A percentile compares a stretch with the other conserved stretches of the same genome.
These are phyloP conservation scores for Spatulosminthurus flaviceps DNA, from an alignment of 2,888 invertebrate species.

Conservation along the genomic window DNA sequence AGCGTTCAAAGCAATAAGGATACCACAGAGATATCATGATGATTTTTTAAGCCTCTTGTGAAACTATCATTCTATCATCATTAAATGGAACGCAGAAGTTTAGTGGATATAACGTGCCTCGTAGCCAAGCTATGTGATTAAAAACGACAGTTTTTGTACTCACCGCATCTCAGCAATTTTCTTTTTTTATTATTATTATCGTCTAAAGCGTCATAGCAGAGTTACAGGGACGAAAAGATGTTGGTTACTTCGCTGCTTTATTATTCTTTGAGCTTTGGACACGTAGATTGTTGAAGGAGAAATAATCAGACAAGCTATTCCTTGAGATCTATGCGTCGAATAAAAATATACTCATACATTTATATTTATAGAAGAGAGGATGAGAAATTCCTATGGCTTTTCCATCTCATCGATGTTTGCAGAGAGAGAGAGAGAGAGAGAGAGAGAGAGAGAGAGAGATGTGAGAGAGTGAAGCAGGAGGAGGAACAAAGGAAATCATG, in stretches of 20 bases:
- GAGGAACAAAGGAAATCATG: conserved; percentile 17
- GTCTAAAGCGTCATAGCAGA: too few relatives aligned
- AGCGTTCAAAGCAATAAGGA: not conserved
- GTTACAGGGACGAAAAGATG: not conserved
- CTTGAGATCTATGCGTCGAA: not conserved
- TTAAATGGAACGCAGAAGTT: conserved; percentile 15
- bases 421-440: not conserved
- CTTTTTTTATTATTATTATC: not conserved
- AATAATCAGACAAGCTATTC: not conserved
- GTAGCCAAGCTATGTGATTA: conserved; percentile 14
- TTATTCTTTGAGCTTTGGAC: not conserved
- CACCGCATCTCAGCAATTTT: conserved; percentile 25
- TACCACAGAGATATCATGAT: conserved; percentile 28
- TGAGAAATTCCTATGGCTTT: conserved; percentile 12
- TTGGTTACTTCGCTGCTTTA: not conserved
- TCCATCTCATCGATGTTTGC: conserved; percentile 23
- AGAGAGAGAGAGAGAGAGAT: too few relatives aligned
- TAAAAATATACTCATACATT: too few relatives aligned
- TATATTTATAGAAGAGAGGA: not conserved
- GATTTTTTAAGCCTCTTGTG: conserved; percentile 26
- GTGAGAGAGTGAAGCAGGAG: too few relatives aligned
- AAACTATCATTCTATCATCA: conserved; percentile 28
- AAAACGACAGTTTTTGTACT: conserved; percentile 13
- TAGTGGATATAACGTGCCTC: conserved; percentile 16
- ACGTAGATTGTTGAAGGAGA: not conserved